Evolutionary conservation across 2,113 vertebrate genomes (phyloP).

Genomic region (Tonatia bakeri): DNA sequence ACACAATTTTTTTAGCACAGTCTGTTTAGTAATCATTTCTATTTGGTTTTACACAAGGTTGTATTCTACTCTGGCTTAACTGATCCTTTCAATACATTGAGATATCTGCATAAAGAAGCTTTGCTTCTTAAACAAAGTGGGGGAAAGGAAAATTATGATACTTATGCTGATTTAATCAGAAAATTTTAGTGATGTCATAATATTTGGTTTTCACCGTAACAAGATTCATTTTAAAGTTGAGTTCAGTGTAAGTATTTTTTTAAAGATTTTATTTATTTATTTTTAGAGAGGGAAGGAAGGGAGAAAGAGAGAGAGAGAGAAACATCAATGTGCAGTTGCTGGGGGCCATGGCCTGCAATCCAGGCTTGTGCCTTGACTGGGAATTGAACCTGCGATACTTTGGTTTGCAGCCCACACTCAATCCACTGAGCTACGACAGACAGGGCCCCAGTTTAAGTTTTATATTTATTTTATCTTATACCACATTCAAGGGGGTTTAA

Average conservation of each 20-base stretch:
- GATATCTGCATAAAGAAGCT: background rate
- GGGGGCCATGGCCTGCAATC: no score
- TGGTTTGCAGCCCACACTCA: no score
- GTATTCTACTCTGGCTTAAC: background rate
- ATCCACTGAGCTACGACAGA: no score
- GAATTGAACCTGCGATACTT: no score
- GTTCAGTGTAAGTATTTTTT: constrained; percentile 10
- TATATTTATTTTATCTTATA: background rate
- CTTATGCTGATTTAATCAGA: constrained; percentile 7
- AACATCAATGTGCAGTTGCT: no score
- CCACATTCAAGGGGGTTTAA: background rate
- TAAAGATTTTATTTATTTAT: no score
- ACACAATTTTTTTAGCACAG: background rate
- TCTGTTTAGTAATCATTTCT: background rate
- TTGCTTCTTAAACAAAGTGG: background rate
- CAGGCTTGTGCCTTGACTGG: no score
- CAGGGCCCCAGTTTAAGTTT: constrained; percentile 41
- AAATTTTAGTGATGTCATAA: background rate
- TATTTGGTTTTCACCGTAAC: background rate
- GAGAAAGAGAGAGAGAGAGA: no score
- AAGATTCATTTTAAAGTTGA: constrained; percentile 14
- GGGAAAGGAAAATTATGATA: background rate
- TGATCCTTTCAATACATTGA: background rate
- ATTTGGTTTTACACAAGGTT: background rate
- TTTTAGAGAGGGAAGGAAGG: no score